Evolutionary conservation across 2,113 vertebrate species (phyloP).

Genomic region (Sorex araneus): DNA sequence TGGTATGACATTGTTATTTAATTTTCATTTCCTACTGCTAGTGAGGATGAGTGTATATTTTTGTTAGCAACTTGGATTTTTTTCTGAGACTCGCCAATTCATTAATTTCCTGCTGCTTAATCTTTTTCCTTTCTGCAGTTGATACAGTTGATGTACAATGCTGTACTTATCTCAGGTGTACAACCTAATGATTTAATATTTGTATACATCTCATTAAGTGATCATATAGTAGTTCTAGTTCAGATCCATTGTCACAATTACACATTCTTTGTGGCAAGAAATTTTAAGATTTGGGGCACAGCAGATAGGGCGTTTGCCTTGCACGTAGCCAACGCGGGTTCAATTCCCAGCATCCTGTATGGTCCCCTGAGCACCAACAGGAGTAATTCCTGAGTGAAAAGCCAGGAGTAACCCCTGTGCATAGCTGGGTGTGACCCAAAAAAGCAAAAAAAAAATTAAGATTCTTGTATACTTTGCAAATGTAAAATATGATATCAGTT

Average conservation of each 20-base stretch:
- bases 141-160: not conserved
- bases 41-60: not conserved
- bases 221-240: not conserved
- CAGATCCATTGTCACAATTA: not conserved
- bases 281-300: no score
- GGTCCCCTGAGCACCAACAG: no score
- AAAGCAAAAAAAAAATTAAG: no score
- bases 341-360: no score
- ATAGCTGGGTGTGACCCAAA: no score
- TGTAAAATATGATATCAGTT: not conserved
- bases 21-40: slow-evolving; percentile 9
- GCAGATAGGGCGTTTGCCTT: no score
- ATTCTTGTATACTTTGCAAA: not conserved
- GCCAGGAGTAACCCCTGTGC: no score
- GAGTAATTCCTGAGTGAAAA: no score
- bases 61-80: not conserved
- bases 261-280: not conserved
- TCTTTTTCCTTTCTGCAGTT: not conserved
- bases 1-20: not conserved
- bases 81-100: not conserved
- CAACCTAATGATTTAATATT: not conserved
- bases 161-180: not conserved
- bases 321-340: no score
- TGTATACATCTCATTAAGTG: not conserved
- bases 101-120: not conserved